A percentile compares a stretch with the other conserved stretches of the same genome.
Conservation (phyloP, 2,888 invertebrate species). For the Tupiocoris notatus region DNA sequence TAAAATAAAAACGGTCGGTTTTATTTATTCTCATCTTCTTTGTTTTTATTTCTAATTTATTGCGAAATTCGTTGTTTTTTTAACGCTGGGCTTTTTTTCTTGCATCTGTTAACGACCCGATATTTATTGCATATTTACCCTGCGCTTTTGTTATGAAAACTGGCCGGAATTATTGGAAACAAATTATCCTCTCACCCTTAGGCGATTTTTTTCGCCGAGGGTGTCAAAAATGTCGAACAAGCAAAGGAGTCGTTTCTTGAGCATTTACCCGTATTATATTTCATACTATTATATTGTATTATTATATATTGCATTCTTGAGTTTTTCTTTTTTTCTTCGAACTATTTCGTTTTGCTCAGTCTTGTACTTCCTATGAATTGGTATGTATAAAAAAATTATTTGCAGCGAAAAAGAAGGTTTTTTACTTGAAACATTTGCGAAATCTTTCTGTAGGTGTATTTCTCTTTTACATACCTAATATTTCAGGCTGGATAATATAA, state of each 20-base stretch:
- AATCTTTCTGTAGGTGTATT: constrained; percentile 46
- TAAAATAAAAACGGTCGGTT: constrained; percentile 2
- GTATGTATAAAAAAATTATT: constrained; percentile 40
- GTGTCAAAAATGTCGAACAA: neutral
- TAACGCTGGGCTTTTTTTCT: constrained; percentile 3
- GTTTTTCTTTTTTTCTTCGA: constrained; percentile 41
- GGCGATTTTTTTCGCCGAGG: too few species aligned
- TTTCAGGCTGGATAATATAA: constrained; percentile 42
- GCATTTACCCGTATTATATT: constrained; percentile 47
- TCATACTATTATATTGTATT: constrained; percentile 42
- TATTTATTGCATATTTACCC: neutral
- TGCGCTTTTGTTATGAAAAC: neutral
- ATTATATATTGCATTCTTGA: constrained; percentile 27
- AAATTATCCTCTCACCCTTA: too few species aligned
- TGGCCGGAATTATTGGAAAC: too few species aligned
- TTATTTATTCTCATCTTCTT: neutral
- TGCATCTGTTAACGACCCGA: neutral
- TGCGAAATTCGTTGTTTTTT: constrained; percentile 7
- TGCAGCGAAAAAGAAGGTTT: constrained; percentile 35
- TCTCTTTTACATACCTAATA: constrained; percentile 40
- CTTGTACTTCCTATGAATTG: constrained; percentile 44
- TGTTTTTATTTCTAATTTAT: constrained; percentile 34
- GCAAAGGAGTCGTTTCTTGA: constrained; percentile 46
- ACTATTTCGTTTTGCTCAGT: constrained; percentile 45
- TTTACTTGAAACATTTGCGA: constrained; percentile 45